A percentile compares a stretch with the other conserved stretches of the same genome.
These are phyloP conservation scores for Drosophila fungiperda DNA, from an alignment of 2,888 invertebrate species.

Conservation along the genomic window DNA sequence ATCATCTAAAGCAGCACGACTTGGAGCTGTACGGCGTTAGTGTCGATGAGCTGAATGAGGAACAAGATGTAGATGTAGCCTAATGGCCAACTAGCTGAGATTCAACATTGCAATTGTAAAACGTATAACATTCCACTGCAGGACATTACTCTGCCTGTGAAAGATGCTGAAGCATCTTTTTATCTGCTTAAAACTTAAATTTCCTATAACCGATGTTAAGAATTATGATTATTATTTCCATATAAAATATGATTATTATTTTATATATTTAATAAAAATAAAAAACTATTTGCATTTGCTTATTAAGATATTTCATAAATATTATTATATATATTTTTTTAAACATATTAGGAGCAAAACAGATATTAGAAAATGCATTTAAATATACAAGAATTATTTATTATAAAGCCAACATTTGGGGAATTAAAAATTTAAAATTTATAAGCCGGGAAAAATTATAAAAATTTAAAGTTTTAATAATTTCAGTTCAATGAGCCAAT, in stretches of 20 bases:
- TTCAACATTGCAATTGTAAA: constrained; percentile 10
- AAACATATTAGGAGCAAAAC: constrained; percentile 48
- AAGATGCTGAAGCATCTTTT: neutral
- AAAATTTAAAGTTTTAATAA: neutral
- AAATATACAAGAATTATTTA: constrained; percentile 29
- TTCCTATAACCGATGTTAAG: neutral
- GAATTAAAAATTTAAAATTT: constrained; percentile 1
- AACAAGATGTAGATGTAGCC: constrained; percentile 69
- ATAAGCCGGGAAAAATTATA: neutral
- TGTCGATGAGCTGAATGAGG: constrained; percentile 62
- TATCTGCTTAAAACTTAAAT: neutral
- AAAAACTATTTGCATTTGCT: neutral
- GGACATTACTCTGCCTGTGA: neutral
- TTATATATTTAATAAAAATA: neutral
- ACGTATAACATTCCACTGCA: neutral
- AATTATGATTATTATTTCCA: neutral
- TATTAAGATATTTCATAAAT: constrained; percentile 38
- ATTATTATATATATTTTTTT: constrained; percentile 42
- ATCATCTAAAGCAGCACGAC: constrained; percentile 82
- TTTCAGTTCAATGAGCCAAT: neutral
- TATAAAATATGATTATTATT: neutral
- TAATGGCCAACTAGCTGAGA: constrained; percentile 15
- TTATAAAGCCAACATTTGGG: constrained; percentile 5
- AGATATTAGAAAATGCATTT: constrained; percentile 21
- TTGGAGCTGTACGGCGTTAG: constrained; percentile 65